A percentile compares a stretch with the other conserved stretches of the same genome.
Evolutionary conservation across 2,797 vertebrate species (phyloP).

Genomic region (Peromyscus nudipes): DNA sequence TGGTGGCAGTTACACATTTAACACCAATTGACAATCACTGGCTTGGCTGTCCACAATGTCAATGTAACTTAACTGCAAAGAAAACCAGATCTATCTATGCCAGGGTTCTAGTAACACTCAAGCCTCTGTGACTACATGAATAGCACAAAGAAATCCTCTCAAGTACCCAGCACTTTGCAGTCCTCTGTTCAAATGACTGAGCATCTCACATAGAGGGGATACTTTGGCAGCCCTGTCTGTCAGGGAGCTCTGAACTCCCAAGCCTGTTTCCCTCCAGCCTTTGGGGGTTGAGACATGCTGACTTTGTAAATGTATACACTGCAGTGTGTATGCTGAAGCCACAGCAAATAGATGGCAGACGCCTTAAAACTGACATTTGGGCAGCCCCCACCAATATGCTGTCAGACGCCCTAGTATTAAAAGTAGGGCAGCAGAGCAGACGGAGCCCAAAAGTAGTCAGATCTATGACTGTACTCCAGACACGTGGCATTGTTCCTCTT

Average conservation of each 20-base stretch:
- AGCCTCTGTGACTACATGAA: slow-evolving; percentile 69
- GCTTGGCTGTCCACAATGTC: slow-evolving; percentile 70
- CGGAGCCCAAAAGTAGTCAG: slow-evolving; percentile 63
- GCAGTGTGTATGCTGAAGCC: slow-evolving; percentile 13
- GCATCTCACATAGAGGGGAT: slow-evolving; percentile 11
- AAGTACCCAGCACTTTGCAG: slow-evolving; percentile 70
- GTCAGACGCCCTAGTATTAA: slow-evolving; percentile 76
- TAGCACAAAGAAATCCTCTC: slow-evolving; percentile 70
- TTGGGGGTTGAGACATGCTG: background rate
- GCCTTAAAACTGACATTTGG: slow-evolving; percentile 67
- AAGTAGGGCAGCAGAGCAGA: slow-evolving; percentile 80
- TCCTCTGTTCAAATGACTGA: slow-evolving; percentile 58
- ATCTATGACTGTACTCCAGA: slow-evolving; percentile 73
- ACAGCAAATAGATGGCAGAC: slow-evolving; percentile 63
- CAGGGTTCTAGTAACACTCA: slow-evolving; percentile 67
- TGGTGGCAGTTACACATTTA: slow-evolving; percentile 70
- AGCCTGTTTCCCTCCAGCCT: slow-evolving; percentile 16
- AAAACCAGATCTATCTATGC: slow-evolving; percentile 73
- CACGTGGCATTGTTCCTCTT: slow-evolving; percentile 65
- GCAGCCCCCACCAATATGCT: slow-evolving; percentile 47
- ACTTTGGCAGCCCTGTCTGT: slow-evolving; percentile 46
- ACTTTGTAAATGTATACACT: background rate
- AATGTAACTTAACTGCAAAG: slow-evolving; percentile 69
- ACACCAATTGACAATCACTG: slow-evolving; percentile 71
- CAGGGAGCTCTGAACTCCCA: slow-evolving; percentile 24